These are phyloP conservation scores for Zosterops borbonicus DNA, from an alignment of 2,113 vertebrate species.

Conservation along the genomic window DNA sequence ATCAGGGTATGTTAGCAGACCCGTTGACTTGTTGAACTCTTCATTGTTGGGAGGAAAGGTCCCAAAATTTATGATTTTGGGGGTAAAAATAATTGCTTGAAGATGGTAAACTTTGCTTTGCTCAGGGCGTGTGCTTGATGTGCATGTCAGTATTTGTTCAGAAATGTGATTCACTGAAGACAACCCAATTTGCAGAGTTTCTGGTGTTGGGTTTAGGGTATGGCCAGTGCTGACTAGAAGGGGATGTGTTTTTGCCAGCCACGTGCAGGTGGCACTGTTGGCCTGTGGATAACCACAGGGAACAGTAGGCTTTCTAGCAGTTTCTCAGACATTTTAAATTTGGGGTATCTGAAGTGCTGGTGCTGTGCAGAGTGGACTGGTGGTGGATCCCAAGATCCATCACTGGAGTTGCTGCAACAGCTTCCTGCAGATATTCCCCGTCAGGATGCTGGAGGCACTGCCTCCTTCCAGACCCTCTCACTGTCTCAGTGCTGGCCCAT, in stretches of 20 bases:
- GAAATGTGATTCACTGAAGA: background rate
- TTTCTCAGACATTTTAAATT: background rate
- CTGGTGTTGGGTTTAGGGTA: background rate
- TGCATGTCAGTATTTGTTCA: background rate
- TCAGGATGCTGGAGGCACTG: background rate
- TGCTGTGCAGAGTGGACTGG: background rate
- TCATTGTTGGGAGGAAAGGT: background rate
- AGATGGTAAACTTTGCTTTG: background rate
- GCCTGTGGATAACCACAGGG: background rate
- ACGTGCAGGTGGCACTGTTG: constrained; percentile 27
- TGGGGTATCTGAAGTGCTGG: background rate
- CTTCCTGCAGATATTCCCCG: background rate
- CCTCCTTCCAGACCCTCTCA: background rate
- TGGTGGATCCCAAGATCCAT: background rate
- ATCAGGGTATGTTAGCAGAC: background rate
- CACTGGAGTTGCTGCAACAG: background rate
- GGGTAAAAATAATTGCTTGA: background rate
- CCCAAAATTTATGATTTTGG: background rate
- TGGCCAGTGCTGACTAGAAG: background rate
- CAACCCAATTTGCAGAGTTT: accelerated
- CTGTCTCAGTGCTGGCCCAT: accelerated
- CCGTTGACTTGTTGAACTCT: background rate
- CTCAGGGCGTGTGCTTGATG: background rate
- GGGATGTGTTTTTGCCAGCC: background rate
- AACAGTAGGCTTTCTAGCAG: background rate